phyloP scores from a whole-genome alignment of 2,888 invertebrate genomes.

The Emmelina monodactyla region DNA sequence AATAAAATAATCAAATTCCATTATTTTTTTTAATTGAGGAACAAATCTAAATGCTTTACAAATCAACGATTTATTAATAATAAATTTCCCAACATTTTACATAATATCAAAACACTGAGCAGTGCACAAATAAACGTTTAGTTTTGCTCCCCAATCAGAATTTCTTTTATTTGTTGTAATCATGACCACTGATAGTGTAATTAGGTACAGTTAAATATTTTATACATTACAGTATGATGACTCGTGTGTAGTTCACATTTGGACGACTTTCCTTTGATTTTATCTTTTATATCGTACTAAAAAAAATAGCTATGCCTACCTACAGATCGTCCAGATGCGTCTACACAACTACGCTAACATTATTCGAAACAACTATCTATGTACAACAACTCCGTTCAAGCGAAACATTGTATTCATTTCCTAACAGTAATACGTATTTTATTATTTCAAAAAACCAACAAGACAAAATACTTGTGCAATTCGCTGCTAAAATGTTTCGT shows the following conservation, averaged over 20 bases:
- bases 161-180: constrained; percentile 35
- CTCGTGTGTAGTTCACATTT: constrained; percentile 30
- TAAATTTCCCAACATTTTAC: constrained; percentile 27
- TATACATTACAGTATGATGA: constrained; percentile 30
- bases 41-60: constrained; percentile 44
- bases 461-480: no score
- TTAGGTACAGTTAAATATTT: constrained; percentile 29
- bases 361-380: constrained; percentile 19
- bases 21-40: constrained; percentile 41
- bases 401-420: not conserved
- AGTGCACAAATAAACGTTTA: constrained; percentile 28
- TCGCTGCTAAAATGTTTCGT: no score
- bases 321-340: constrained; percentile 25
- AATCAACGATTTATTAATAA: constrained; percentile 24
- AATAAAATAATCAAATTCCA: not conserved
- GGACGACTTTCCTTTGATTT: constrained; percentile 20
- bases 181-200: constrained; percentile 26
- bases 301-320: constrained; percentile 19
- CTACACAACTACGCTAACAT: constrained; percentile 21
- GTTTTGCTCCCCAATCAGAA: constrained; percentile 48
- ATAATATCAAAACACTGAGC: constrained; percentile 22
- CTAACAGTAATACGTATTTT: no score
- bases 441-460: no score
- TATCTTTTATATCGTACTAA: constrained; percentile 19
- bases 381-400: constrained; percentile 22